phyloP scores from a whole-genome alignment of 23 tunicate genomes.

The Halocynthia aurantium region DNA sequence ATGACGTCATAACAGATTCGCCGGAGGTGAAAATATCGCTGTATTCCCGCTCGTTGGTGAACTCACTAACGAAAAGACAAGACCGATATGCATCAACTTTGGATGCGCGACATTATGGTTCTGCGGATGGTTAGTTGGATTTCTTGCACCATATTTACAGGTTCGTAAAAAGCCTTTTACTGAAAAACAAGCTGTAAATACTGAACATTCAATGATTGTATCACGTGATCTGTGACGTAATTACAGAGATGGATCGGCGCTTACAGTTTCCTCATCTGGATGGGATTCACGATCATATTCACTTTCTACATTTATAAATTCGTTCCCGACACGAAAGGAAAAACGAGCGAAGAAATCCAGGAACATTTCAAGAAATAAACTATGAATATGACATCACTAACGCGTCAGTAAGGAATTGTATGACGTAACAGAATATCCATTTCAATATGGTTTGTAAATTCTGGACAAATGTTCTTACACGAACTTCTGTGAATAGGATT shows the following conservation, averaged over 20 bases:
- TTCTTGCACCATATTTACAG: constrained; percentile 65
- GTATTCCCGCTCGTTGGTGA: constrained; percentile 44
- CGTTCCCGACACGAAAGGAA: constrained; percentile 31
- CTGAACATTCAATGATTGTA: background rate
- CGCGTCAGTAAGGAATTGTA: too few relatives aligned
- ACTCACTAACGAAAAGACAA: constrained; percentile 53
- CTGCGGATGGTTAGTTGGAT: constrained; percentile 38
- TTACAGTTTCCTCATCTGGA: constrained; percentile 22
- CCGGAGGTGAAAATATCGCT: constrained; percentile 48
- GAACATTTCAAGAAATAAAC: background rate
- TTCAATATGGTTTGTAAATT: too few relatives aligned
- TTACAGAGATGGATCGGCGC: constrained; percentile 17
- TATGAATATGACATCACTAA: too few relatives aligned
- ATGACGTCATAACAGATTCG: constrained; percentile 33
- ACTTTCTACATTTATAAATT: constrained; percentile 1
- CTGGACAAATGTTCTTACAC: too few relatives aligned
- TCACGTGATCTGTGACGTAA: too few relatives aligned
- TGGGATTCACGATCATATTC: constrained; percentile 17
- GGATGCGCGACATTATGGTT: constrained; percentile 35
- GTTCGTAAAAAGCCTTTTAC: background rate
- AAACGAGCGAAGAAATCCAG: constrained; percentile 34
- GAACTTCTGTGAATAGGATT: too few relatives aligned
- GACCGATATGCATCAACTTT: constrained; percentile 44
- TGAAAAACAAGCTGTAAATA: too few relatives aligned
- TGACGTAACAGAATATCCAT: too few relatives aligned